Conservation (phyloP, 1,140 invertebrate species). For the Latrodectus geometricus region DNA sequence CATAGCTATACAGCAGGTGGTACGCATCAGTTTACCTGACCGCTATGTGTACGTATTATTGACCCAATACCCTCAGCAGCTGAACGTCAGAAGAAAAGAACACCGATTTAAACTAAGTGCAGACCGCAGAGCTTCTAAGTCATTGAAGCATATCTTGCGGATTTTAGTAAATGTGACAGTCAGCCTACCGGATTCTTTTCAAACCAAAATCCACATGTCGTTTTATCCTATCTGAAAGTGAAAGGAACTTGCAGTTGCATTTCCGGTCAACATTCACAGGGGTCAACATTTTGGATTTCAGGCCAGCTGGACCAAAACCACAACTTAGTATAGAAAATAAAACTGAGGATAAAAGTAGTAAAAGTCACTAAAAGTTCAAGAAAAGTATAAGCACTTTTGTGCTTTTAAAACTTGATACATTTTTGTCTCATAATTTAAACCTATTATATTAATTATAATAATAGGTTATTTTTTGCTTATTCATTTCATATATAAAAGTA, state of each 20-base stretch:
- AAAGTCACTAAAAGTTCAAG: no score
- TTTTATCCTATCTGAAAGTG: not conserved
- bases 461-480: no score
- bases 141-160: not conserved
- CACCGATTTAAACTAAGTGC: not conserved
- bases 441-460: no score
- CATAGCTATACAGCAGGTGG: not conserved
- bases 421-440: no score
- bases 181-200: not conserved
- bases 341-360: no score
- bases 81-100: not conserved
- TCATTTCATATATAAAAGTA: no score
- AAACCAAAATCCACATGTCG: not conserved
- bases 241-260: not conserved
- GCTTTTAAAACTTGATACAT: no score
- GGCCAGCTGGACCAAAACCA: not conserved
- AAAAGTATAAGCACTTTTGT: no score
- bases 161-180: not conserved
- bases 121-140: not conserved
- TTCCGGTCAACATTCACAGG: not conserved
- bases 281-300: not conserved
- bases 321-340: no score
- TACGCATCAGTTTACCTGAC: not conserved
- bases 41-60: not conserved
- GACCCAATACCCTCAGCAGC: constrained; percentile 9